These are phyloP conservation scores for Ardeotis arabs DNA, from an alignment of 2,113 vertebrate species.

Conservation along the genomic window DNA sequence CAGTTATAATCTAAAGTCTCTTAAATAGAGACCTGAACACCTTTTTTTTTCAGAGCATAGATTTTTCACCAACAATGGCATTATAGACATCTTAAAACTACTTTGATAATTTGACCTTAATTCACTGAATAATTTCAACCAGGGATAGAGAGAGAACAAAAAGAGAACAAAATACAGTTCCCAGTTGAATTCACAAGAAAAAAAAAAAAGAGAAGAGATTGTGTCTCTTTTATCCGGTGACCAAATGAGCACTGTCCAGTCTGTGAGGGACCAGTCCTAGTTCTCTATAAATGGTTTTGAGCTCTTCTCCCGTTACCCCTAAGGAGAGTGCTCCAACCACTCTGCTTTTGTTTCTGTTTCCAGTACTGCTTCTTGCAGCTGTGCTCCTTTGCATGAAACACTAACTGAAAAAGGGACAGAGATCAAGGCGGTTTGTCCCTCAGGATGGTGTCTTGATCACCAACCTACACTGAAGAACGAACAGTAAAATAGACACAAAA, in stretches of 20 bases:
- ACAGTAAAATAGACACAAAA: background rate
- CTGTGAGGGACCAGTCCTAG: background rate
- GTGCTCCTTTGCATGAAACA: background rate
- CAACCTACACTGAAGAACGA: background rate
- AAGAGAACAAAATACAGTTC: background rate
- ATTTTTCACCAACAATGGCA: background rate
- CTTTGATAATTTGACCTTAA: conserved; percentile 9
- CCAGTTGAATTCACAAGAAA: background rate
- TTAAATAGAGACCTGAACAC: background rate
- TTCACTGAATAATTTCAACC: background rate
- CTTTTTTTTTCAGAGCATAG: background rate
- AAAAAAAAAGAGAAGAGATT: background rate
- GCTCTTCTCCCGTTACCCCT: background rate
- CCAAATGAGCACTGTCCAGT: background rate
- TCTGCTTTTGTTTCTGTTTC: background rate
- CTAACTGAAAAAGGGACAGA: background rate
- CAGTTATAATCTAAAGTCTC: background rate
- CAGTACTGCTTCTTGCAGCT: background rate
- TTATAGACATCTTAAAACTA: background rate
- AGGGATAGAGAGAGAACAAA: background rate
- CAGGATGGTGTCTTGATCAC: background rate
- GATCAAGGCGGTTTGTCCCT: background rate
- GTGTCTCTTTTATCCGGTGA: background rate
- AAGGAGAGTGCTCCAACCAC: background rate
- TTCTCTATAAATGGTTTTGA: background rate